A percentile compares a stretch with the other conserved stretches of the same genome.
These are phyloP conservation scores for Stenodema calcarata DNA, from an alignment of 2,888 invertebrate genomes.

Conservation along the genomic window DNA sequence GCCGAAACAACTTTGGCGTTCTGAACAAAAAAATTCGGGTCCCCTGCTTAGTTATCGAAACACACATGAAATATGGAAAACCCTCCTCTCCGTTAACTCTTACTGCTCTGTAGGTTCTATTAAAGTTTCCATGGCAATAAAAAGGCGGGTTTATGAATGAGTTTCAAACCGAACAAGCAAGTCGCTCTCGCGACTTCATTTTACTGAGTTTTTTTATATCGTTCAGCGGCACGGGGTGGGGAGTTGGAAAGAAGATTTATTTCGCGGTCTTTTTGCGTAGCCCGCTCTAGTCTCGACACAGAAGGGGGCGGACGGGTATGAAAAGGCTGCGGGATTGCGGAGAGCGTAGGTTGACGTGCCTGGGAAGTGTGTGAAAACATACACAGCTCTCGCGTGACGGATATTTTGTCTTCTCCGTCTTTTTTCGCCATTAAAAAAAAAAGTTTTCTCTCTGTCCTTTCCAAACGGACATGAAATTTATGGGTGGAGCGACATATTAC, in stretches of 20 bases:
- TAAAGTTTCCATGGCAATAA: background rate
- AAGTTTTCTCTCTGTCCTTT: background rate
- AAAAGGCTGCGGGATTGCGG: background rate
- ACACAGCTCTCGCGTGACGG: background rate
- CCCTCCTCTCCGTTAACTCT: background rate
- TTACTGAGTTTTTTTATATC: background rate
- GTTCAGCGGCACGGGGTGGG: background rate
- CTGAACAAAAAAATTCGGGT: too few species aligned
- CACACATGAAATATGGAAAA: background rate
- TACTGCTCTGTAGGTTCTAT: background rate
- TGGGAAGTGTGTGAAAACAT: slow-evolving; percentile 30
- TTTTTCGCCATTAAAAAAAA: background rate
- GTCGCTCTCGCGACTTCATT: background rate
- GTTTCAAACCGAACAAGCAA: background rate
- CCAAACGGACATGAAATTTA: slow-evolving; percentile 31
- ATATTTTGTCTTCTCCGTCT: background rate
- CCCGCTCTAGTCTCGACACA: background rate
- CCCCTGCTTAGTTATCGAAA: too few species aligned
- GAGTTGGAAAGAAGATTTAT: slow-evolving; percentile 18
- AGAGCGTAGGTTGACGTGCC: background rate
- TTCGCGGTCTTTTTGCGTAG: background rate
- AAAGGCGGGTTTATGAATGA: slow-evolving; percentile 6
- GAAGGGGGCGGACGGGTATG: background rate
- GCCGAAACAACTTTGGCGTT: too few species aligned
- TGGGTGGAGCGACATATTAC: slow-evolving; percentile 33